A percentile compares a stretch with the other conserved stretches of the same genome.
These are phyloP conservation scores for Villa cingulata DNA, from an alignment of 2,888 invertebrate species.

Conservation along the genomic window DNA sequence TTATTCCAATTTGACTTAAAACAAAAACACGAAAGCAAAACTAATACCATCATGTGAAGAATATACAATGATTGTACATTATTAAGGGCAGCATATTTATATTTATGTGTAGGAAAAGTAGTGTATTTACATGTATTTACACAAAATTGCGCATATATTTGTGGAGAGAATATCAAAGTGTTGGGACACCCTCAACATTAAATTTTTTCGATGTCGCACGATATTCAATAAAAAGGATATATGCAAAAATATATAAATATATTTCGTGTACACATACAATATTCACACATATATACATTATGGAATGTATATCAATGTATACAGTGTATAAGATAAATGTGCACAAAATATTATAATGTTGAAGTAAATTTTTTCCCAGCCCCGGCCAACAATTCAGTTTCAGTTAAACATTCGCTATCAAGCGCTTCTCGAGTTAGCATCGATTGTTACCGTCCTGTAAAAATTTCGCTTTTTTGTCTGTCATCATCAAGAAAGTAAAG, in stretches of 20 bases:
- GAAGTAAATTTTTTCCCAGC: slow-evolving; percentile 9
- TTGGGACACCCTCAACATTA: not conserved
- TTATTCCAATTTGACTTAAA: too few relatives aligned
- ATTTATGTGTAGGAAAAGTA: too few relatives aligned
- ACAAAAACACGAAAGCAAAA: too few relatives aligned
- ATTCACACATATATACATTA: too few relatives aligned
- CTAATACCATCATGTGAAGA: not conserved
- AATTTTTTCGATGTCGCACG: not conserved
- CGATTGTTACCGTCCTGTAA: slow-evolving; percentile 25
- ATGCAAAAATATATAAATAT: too few relatives aligned
- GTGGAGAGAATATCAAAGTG: not conserved
- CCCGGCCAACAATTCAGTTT: slow-evolving; percentile 14
- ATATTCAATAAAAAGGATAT: too few relatives aligned
- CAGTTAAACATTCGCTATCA: slow-evolving; percentile 21
- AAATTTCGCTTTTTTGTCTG: slow-evolving; percentile 12
- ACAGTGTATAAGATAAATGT: not conserved
- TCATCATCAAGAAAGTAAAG: not conserved
- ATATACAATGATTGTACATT: too few relatives aligned
- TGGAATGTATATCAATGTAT: too few relatives aligned
- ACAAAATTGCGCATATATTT: too few relatives aligned
- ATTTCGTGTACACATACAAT: too few relatives aligned
- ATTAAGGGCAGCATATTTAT: too few relatives aligned
- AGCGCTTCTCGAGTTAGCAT: slow-evolving; percentile 28
- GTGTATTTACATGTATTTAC: too few relatives aligned
- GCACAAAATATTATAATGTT: not conserved